Evolutionary conservation across 2,113 vertebrate species (phyloP).

Genomic region (Halichoeres trimaculatus): DNA sequence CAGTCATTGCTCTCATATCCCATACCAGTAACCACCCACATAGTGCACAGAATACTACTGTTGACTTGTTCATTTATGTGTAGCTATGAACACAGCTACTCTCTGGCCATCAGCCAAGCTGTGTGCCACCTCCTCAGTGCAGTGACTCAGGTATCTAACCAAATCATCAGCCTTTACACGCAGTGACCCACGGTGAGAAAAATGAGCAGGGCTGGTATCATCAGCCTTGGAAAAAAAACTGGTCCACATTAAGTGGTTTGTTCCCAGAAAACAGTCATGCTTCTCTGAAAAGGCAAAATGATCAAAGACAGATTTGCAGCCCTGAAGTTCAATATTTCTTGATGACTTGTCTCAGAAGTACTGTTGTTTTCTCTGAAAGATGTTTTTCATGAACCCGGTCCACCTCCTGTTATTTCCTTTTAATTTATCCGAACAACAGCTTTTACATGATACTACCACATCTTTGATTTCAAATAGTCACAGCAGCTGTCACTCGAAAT

Average conservation of each 20-base stretch:
- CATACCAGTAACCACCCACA: slow-evolving; percentile 31
- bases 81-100: slow-evolving; percentile 62
- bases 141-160: slow-evolving; percentile 80
- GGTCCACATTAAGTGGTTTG: slow-evolving; percentile 14
- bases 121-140: slow-evolving; percentile 69
- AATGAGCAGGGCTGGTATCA: slow-evolving; percentile 30
- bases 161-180: slow-evolving; percentile 69
- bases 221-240: slow-evolving; percentile 21
- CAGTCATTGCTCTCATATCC: slow-evolving; percentile 37
- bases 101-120: slow-evolving; percentile 54
- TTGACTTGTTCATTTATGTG: slow-evolving; percentile 47
- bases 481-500: slow-evolving; percentile 41
- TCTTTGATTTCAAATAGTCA: slow-evolving; percentile 41
- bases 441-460: slow-evolving; percentile 47
- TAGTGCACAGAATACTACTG: slow-evolving; percentile 63
- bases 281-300: slow-evolving; percentile 21
- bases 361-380: slow-evolving; percentile 22
- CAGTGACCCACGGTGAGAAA: slow-evolving; percentile 63
- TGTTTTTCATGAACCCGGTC: slow-evolving; percentile 2
- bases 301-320: slow-evolving; percentile 26
- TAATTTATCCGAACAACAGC: slow-evolving; percentile 51
- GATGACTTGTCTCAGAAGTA: slow-evolving; percentile 49
- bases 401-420: slow-evolving; percentile 13
- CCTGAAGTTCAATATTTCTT: slow-evolving; percentile 31
- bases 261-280: slow-evolving; percentile 11